These are phyloP conservation scores for Schizotus pectinicornis DNA, from an alignment of 2,888 invertebrate genomes.

Conservation along the genomic window DNA sequence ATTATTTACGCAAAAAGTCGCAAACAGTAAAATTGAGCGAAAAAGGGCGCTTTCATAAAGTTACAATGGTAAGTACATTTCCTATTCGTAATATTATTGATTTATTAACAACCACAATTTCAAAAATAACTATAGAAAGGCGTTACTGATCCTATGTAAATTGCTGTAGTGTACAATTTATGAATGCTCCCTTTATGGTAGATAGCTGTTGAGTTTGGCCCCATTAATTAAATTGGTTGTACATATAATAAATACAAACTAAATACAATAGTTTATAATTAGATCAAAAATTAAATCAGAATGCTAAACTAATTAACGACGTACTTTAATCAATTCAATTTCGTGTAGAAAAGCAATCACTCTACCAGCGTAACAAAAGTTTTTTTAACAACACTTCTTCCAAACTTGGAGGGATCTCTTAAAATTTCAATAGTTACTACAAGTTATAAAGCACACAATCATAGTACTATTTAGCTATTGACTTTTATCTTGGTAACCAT, in stretches of 20 bases:
- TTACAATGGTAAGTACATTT: too few species aligned
- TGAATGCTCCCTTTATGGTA: conserved; percentile 8
- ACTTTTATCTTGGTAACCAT: conserved; percentile 3
- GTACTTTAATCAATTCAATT: background rate
- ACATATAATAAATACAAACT: conserved; percentile 1
- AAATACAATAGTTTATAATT: too few species aligned
- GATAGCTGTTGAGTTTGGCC: conserved; percentile 12
- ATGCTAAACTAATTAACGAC: too few species aligned
- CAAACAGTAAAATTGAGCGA: too few species aligned
- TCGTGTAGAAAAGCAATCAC: background rate
- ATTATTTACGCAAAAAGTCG: too few species aligned
- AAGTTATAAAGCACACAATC: conserved; percentile 15
- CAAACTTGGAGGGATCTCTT: conserved; percentile 2
- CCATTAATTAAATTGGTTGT: conserved; percentile 9
- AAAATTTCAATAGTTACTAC: background rate
- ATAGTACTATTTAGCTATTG: conserved; percentile 12
- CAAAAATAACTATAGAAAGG: background rate
- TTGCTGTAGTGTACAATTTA: background rate
- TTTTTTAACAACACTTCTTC: too few species aligned
- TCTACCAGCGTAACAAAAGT: too few species aligned
- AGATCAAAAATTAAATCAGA: too few species aligned
- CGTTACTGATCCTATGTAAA: too few species aligned
- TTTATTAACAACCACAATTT: background rate
- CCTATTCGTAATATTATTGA: too few species aligned
- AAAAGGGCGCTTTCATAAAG: too few species aligned